Evolutionary conservation across 1,140 invertebrate species (phyloP), one percentile per base, ranked within the genome.

Genomic region (Leptinotarsa undecemlineata): DNA sequence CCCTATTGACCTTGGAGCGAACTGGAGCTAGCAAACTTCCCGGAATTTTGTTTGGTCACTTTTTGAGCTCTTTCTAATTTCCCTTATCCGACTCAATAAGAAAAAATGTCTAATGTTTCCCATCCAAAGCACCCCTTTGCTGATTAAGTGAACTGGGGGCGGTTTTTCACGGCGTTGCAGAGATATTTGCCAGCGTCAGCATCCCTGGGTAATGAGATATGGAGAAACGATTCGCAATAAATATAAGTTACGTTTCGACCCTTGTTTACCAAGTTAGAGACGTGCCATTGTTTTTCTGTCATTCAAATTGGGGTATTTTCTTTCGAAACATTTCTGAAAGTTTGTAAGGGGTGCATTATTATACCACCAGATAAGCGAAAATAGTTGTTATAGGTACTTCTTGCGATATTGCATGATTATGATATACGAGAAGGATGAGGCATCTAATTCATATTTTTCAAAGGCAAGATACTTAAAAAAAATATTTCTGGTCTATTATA

Each of bases 1-100:
- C 74, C 71, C 47, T 72, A 72, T 71, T 68, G 70, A 75, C 74
- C 74, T 75, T 75, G 74, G 20, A 72, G 19, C 60, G 71, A n/a
- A 20, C 71, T 19, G 71, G 23, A 72, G 71, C 42, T 64, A 51
- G 48, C 48, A 63, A 64, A 64, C 21, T 63, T 62, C 3, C 60
- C 60, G 33, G 71, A 42, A 57, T 72, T 20, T 23, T 42, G 15
- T 62, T 69, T 72, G 71, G 71, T 72, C 71, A 72, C 71, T 72
- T 72, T 48, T 72, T 72, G 71, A 72, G 62, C 57, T 72, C 48
- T 64, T 48, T 3, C 21, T 64, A 72, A 72, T 72, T 72, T 72
- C 20, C 62, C 69, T 71, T 20, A 61, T 48, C 48, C 60, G 26
- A 17, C 71, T 72, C 57, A 72, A 62, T 72, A 72, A 63, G 69